phyloP scores from a whole-genome alignment of 2,113 vertebrate species.

The Neogobius melanostomus region DNA sequence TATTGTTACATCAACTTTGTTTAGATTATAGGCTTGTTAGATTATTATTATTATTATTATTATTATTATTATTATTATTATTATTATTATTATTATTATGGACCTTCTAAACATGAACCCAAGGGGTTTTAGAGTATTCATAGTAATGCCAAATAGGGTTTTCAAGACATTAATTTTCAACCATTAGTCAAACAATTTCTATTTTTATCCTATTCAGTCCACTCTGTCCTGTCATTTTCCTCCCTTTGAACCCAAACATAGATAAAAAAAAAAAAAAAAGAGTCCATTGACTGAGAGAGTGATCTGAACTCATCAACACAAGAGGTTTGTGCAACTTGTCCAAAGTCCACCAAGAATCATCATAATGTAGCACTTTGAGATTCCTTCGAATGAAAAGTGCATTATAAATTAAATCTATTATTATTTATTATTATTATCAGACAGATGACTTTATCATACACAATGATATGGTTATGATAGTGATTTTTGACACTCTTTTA shows the following conservation, averaged over 20 bases:
- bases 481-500: too few species aligned
- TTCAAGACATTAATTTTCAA: constrained; percentile 17
- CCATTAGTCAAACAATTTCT: constrained; percentile 45
- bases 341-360: background rate
- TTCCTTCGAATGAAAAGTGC: too few species aligned
- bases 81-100: too few species aligned
- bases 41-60: too few species aligned
- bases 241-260: constrained; percentile 53
- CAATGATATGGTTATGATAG: background rate
- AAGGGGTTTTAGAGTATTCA: too few species aligned
- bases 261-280: constrained; percentile 42
- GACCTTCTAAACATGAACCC: too few species aligned
- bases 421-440: too few species aligned
- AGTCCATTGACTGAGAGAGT: constrained; percentile 8
- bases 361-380: too few species aligned
- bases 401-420: too few species aligned
- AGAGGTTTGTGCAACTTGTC: background rate
- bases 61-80: too few species aligned
- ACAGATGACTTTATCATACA: background rate
- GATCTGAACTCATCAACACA: constrained; percentile 1
- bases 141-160: constrained; percentile 18
- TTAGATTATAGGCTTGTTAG: too few species aligned
- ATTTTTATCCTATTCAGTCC: constrained; percentile 40
- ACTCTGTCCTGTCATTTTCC: background rate
- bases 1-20: too few species aligned